Evolutionary conservation across 1,140 invertebrate genomes (phyloP).

Genomic region (Drosophila ambigua): DNA sequence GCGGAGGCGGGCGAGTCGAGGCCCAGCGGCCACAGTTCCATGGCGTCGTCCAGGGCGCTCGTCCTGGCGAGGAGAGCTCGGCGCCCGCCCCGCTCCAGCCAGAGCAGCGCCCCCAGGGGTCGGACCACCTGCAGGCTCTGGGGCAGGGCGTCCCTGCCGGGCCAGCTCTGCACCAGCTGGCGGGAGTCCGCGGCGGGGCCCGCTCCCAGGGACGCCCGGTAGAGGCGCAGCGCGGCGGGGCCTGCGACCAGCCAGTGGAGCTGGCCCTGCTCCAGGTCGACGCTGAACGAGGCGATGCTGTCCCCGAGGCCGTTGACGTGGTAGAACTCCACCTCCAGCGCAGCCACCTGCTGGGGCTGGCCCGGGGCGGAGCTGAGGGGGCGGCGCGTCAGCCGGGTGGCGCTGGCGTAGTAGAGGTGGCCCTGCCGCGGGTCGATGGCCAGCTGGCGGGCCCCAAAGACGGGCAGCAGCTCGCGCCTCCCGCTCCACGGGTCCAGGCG

Average conservation of each 20-base stretch:
- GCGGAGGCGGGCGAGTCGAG: slow-evolving; percentile 10
- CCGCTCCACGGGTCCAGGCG: slow-evolving; percentile 55
- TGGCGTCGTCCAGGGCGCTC: not conserved
- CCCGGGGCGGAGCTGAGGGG: slow-evolving; percentile 89
- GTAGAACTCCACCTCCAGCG: slow-evolving; percentile 46
- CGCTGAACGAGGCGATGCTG: slow-evolving; percentile 90
- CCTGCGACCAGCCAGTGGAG: slow-evolving; percentile 90
- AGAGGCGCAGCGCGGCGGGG: slow-evolving; percentile 85
- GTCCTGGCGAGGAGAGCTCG: slow-evolving; percentile 19
- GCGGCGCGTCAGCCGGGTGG: slow-evolving; percentile 91
- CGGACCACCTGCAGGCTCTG: slow-evolving; percentile 39
- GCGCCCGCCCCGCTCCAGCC: slow-evolving; percentile 35
- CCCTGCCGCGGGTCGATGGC: slow-evolving; percentile 92
- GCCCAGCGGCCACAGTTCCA: slow-evolving; percentile 7
- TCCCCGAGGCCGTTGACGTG: slow-evolving; percentile 59
- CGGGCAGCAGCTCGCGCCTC: slow-evolving; percentile 60
- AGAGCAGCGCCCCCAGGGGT: slow-evolving; percentile 43
- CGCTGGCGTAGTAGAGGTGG: slow-evolving; percentile 94
- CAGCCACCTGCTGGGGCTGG: slow-evolving; percentile 19
- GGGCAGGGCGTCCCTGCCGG: slow-evolving; percentile 24
- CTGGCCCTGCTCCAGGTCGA: slow-evolving; percentile 89
- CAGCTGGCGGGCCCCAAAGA: slow-evolving; percentile 87
- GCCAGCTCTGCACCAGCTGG: slow-evolving; percentile 14
- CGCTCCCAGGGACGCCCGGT: slow-evolving; percentile 24
- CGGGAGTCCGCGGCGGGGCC: not conserved